Percentiles rank a stretch among this genome's conserved stretches.
Evolutionary conservation across 2,797 vertebrate genomes (phyloP).

Genomic region (Rhynchotus rufescens): DNA sequence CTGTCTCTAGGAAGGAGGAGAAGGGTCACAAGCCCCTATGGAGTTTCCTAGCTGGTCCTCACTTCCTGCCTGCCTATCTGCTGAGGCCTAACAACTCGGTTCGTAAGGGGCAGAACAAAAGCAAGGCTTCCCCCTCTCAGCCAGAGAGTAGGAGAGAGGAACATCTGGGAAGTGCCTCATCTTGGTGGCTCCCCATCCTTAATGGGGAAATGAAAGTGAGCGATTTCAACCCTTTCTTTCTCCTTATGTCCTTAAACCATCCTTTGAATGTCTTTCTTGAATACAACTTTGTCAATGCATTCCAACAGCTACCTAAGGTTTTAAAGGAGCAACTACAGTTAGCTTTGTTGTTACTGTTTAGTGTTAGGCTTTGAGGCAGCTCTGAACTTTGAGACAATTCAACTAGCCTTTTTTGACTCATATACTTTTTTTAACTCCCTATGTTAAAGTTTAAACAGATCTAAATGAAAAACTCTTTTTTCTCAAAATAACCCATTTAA

Average conservation of each 20-base stretch:
- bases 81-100: not conserved
- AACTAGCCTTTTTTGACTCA: not conserved
- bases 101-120: accelerated
- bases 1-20: not conserved
- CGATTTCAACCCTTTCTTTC: not conserved
- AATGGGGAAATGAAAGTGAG: not conserved
- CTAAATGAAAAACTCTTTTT: not conserved
- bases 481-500: not conserved
- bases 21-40: not conserved
- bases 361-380: not conserved
- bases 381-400: not conserved
- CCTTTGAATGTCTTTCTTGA: not conserved
- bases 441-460: not conserved
- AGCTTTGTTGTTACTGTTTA: not conserved
- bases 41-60: not conserved
- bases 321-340: not conserved
- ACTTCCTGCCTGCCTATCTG: accelerated
- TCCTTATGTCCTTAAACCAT: not conserved
- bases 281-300: not conserved
- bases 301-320: not conserved
- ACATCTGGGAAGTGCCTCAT: not conserved
- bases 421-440: not conserved
- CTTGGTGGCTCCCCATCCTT: not conserved
- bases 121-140: not conserved
- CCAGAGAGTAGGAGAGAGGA: not conserved